Evolutionary conservation across 2,797 vertebrate genomes (phyloP).

Genomic region (Eptatretus atami): DNA sequence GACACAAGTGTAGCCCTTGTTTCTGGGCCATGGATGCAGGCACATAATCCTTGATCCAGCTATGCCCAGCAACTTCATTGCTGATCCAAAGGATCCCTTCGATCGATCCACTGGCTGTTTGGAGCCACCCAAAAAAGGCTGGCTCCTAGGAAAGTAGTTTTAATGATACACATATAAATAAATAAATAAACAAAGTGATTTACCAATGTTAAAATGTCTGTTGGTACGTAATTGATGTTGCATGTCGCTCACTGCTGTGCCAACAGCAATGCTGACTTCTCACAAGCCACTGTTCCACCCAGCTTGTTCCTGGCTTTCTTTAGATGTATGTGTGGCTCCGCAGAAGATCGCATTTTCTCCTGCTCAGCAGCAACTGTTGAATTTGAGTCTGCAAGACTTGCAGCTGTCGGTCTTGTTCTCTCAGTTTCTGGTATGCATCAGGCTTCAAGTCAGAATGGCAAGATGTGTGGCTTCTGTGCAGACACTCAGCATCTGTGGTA

Average conservation of each 20-base stretch:
- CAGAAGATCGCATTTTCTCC: conserved; percentile 5
- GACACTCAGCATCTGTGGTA: no score
- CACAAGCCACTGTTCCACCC: conserved; percentile 9
- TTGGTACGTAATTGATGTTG: background rate
- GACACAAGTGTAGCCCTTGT: conserved; percentile 14
- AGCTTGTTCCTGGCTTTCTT: no score
- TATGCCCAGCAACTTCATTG: no score
- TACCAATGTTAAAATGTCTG: no score
- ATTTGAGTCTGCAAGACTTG: conserved; percentile 68
- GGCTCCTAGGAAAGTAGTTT: conserved; percentile 22
- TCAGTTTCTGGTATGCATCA: conserved; percentile 38
- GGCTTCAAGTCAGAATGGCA: conserved; percentile 13
- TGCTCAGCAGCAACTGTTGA: conserved; percentile 58
- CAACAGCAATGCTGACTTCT: conserved; percentile 45
- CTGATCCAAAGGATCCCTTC: no score
- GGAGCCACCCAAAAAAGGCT: conserved; percentile 36
- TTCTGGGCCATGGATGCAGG: no score
- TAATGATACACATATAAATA: no score
- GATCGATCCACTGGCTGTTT: no score
- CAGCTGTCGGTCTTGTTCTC: conserved; percentile 54
- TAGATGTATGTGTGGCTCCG: no score
- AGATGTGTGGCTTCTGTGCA: no score
- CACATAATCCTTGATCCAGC: no score
- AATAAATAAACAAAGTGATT: no score
- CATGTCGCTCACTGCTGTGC: conserved; percentile 32